Evolutionary conservation across 2,888 invertebrate species (phyloP), one percentile per base, ranked within the genome.

Genomic region (Catocala nupta): DNA sequence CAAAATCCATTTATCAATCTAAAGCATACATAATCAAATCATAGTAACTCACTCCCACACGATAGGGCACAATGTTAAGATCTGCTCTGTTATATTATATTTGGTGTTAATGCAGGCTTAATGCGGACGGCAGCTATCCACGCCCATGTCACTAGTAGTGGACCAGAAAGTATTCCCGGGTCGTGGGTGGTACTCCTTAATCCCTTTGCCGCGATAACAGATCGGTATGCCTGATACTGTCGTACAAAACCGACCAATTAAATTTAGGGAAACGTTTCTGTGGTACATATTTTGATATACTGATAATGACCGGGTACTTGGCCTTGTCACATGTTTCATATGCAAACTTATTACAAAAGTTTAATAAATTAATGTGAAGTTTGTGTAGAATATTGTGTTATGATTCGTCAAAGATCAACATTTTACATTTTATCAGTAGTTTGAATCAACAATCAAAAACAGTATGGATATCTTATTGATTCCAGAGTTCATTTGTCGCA

Each of bases 61-160:
- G 5, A 11, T 1, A 13, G 6, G n/a, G 8, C 47, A 5, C 12
- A 11, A 5, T 25, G 25, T 25, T 10, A 48, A 8, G 9, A 25
- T 25, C 11, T 50, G n/a, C 5, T 1, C 33, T 34, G 62, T 60
- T 71, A 75, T 71, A 66, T 71, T 73, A 76, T 73, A 77, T 71
- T 63, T 55, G 59, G 62, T 71, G 72, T 68, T 78, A 78, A 75
- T 78, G 78, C 78, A 76, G 78, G 63, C 64, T 75, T 66, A 73
- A 64, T 76, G 76, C 76, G 75, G 78, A 76, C 61, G 65, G 61
- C 56, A 70, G 65, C 66, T 63, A 70, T 42, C 63, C 78, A 70
- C 75, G 79, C 78, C 78, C 78, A 68, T 63, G 64, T 59, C 68
- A 63, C 70, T 73, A 78, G 61, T 64, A 66, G 66, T 68, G 66